Conservation (phyloP, 2,113 vertebrate species). For the Laticauda colubrina region DNA sequence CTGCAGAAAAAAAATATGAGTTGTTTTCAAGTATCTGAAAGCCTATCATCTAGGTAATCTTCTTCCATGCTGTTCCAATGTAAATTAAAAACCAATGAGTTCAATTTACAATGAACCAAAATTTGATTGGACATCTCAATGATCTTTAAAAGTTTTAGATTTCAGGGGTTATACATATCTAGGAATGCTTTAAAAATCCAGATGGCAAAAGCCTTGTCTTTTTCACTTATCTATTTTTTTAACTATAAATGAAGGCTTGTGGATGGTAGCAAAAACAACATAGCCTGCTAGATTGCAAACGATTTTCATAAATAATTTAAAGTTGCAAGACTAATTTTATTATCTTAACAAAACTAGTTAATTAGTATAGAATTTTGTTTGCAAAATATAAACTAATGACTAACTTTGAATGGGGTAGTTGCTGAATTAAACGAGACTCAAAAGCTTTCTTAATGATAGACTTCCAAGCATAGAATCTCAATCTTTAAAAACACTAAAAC, state of each 20-base stretch:
- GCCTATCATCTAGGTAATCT: background rate
- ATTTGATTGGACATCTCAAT: background rate
- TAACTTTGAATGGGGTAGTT: background rate
- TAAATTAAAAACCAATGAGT: background rate
- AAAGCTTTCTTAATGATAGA: background rate
- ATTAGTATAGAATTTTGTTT: background rate
- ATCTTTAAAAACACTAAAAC: constrained; percentile 1
- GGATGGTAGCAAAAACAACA: background rate
- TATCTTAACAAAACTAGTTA: background rate
- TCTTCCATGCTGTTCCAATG: background rate
- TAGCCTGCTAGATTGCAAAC: background rate
- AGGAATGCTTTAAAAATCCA: background rate
- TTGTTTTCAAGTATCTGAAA: background rate
- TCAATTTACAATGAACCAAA: background rate
- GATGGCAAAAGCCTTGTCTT: background rate
- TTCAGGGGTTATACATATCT: background rate
- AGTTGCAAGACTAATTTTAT: background rate
- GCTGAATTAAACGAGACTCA: background rate
- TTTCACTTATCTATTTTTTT: background rate
- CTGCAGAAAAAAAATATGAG: background rate
- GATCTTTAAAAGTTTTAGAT: background rate
- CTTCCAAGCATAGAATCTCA: constrained; percentile 3
- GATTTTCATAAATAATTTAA: constrained; percentile 3
- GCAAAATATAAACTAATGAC: background rate
- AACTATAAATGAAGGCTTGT: background rate